Percentiles rank a stretch among this genome's conserved stretches.
Conservation (phyloP, 2,113 vertebrate genomes). For the Aegotheles bennettii region DNA sequence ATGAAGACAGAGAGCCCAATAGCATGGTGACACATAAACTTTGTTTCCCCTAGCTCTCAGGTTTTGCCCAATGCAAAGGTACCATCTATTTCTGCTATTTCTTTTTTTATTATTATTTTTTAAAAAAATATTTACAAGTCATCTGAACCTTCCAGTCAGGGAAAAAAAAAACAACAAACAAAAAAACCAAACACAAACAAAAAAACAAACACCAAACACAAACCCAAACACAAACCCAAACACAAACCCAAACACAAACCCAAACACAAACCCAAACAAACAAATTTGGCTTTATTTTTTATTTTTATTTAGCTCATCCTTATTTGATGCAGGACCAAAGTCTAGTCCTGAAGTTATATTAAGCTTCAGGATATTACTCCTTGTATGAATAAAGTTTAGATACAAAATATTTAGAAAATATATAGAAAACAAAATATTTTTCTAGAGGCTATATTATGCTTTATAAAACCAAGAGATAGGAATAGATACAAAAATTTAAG, state of each 20-base stretch:
- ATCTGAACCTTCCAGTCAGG: background rate
- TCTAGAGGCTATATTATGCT: background rate
- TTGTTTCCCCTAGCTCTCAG: background rate
- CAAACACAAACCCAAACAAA: too few species aligned
- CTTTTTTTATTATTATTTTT: background rate
- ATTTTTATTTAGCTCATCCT: background rate
- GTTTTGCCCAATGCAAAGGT: background rate
- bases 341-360: background rate
- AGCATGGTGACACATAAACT: background rate
- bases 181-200: too few species aligned
- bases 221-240: too few species aligned
- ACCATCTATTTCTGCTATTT: accelerated
- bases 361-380: background rate
- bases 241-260: too few species aligned
- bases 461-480: background rate
- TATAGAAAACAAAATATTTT: background rate
- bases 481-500: background rate
- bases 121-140: background rate
- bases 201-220: too few species aligned
- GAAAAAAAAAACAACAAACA: too few species aligned
- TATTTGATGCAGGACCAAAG: background rate
- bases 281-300: background rate
- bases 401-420: background rate
- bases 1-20: accelerated
- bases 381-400: background rate